Percentiles rank a stretch among this genome's conserved stretches.
These are phyloP conservation scores for Microtus pennsylvanicus DNA, from an alignment of 2,113 vertebrate genomes.

Conservation along the genomic window DNA sequence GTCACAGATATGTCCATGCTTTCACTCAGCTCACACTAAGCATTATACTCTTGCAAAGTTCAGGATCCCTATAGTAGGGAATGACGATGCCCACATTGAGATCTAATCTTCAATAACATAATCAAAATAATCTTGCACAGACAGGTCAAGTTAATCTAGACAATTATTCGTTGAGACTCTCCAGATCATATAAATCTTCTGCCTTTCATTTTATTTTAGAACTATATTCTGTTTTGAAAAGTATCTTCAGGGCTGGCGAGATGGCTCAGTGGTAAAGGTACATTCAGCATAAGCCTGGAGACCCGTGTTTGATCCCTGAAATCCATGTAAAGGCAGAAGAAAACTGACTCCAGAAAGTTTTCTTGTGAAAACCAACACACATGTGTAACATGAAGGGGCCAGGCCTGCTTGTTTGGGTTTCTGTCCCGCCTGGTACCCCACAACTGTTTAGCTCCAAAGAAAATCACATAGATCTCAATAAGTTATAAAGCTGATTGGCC, in stretches of 20 bases:
- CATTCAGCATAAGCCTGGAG: background rate
- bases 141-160: background rate
- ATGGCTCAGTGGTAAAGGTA: background rate
- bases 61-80: background rate
- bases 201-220: background rate
- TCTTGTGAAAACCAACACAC: background rate
- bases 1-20: background rate
- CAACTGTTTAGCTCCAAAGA: too few species aligned
- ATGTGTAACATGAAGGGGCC: too few species aligned
- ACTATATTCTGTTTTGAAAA: constrained; percentile 34
- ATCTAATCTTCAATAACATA: background rate
- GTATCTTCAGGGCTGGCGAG: background rate
- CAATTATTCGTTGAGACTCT: background rate
- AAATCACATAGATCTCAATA: too few species aligned
- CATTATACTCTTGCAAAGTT: background rate
- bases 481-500: too few species aligned
- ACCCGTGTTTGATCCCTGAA: background rate
- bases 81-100: background rate
- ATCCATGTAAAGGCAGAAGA: background rate
- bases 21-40: background rate
- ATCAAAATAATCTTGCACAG: background rate
- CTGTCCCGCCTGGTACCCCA: too few species aligned
- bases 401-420: too few species aligned
- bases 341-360: background rate
- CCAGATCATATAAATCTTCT: background rate